Percentiles rank a stretch among this genome's conserved stretches.
Conservation (phyloP, 2,113 vertebrate species). For the Larimichthys polyactis region DNA sequence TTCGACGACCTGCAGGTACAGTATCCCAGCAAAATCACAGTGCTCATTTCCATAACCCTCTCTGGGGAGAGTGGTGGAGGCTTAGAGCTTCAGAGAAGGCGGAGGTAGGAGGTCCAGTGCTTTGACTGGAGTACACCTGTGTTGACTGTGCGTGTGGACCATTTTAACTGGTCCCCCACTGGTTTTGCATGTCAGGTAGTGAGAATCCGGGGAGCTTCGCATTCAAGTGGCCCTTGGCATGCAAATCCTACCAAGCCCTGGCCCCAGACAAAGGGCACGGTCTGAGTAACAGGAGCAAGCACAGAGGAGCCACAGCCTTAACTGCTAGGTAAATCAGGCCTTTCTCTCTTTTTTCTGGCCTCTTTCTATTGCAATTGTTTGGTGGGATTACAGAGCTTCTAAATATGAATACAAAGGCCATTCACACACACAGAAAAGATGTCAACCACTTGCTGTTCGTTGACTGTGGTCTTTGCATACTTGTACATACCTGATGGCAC, state of each 20-base stretch:
- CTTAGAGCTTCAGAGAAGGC: constrained; percentile 11
- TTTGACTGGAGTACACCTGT: constrained; percentile 79
- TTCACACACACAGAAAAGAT: constrained; percentile 68
- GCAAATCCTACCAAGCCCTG: constrained; percentile 82
- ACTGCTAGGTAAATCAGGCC: constrained; percentile 84
- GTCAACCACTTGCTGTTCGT: constrained; percentile 42
- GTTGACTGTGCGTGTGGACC: constrained; percentile 68
- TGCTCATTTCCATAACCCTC: constrained; percentile 78
- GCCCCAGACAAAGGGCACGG: constrained; percentile 72
- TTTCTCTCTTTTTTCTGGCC: constrained; percentile 55
- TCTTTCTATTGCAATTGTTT: constrained; percentile 66
- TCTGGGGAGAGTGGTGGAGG: constrained; percentile 31
- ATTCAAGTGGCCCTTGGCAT: constrained; percentile 85
- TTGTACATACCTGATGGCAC: constrained; percentile 42
- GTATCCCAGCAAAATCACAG: constrained; percentile 77
- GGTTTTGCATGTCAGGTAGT: constrained; percentile 87
- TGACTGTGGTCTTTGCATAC: constrained; percentile 48
- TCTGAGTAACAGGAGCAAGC: constrained; percentile 83
- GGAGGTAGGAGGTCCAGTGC: constrained; percentile 35
- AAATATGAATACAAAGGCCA: constrained; percentile 63
- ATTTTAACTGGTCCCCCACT: constrained; percentile 84
- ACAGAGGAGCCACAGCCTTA: constrained; percentile 78
- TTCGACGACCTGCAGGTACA: constrained; percentile 44
- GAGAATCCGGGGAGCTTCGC: constrained; percentile 79
- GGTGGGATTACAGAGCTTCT: constrained; percentile 60